These are phyloP conservation scores for Tetramorium parvispinum DNA, from an alignment of 1,140 invertebrate species.

Conservation along the genomic window DNA sequence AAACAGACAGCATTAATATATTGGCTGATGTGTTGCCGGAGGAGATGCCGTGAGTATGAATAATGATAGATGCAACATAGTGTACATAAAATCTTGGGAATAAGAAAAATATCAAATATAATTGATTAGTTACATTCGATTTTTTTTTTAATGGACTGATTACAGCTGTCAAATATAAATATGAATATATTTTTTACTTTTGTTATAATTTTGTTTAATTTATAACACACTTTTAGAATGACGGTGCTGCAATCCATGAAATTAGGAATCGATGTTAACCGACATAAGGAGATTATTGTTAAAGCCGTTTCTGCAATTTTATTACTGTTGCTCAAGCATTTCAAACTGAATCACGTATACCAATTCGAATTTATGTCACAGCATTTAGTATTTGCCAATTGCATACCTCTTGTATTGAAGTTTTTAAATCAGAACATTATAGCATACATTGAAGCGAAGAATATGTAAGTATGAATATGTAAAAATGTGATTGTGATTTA, in stretches of 20 bases:
- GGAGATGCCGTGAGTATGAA: constrained; percentile 93
- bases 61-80: constrained; percentile 4
- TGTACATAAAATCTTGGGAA: not conserved
- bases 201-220: constrained; percentile 9
- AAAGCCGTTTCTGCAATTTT: constrained; percentile 98
- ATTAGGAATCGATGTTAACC: constrained; percentile 98
- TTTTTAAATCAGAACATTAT: constrained; percentile 99
- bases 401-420: constrained; percentile 98
- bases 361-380: constrained; percentile 99
- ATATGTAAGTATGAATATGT: constrained; percentile 88
- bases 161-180: constrained; percentile 16
- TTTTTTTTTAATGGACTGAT: not conserved
- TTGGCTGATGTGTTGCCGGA: constrained; percentile 98
- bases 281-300: constrained; percentile 99
- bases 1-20: constrained; percentile 99
- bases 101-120: not conserved
- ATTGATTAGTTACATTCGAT: not conserved
- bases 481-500: not conserved
- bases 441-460: constrained; percentile 97
- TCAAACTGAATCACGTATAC: constrained; percentile 99
- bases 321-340: constrained; percentile 97
- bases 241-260: constrained; percentile 99
- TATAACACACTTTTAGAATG: constrained; percentile 87
- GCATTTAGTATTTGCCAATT: constrained; percentile 99
- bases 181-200: constrained; percentile 22